phyloP scores from a whole-genome alignment of 2,888 invertebrate genomes.

The Melitaea athalia region DNA sequence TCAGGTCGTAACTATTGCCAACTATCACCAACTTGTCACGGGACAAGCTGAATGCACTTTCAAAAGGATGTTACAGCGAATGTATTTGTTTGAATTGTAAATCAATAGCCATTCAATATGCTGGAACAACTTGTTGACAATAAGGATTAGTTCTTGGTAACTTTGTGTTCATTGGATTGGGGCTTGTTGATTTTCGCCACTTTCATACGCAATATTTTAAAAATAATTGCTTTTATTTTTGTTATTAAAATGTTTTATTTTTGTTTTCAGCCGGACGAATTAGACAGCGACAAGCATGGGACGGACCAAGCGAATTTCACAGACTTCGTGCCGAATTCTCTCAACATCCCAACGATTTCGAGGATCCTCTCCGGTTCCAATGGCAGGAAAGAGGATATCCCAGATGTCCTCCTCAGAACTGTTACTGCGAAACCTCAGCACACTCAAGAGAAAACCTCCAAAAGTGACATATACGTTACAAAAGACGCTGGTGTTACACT shows the following conservation, averaged over 20 bases:
- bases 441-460: conserved; percentile 70
- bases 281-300: conserved; percentile 71
- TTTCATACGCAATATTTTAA: not conserved
- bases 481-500: conserved; percentile 75
- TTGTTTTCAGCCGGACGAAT: conserved; percentile 70
- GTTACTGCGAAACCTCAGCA: conserved; percentile 83
- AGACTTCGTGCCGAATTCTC: conserved; percentile 85
- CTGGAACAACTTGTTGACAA: conserved; percentile 13
- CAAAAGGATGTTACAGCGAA: conserved; percentile 13
- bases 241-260: not conserved
- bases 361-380: conserved; percentile 93
- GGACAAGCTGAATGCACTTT: conserved; percentile 17
- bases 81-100: conserved; percentile 17
- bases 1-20: conserved; percentile 19
- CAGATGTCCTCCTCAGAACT: conserved; percentile 87
- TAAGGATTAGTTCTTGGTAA: conserved; percentile 9
- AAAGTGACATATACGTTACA: conserved; percentile 69
- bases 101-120: conserved; percentile 3
- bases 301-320: conserved; percentile 79
- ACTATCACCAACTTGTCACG: conserved; percentile 25
- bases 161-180: not conserved
- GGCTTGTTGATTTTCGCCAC: too few species aligned
- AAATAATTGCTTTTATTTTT: not conserved
- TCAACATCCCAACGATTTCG: conserved; percentile 91
- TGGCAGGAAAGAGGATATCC: conserved; percentile 91